These are phyloP conservation scores for Enteromius trimaculatus DNA, from an alignment of 2,797 vertebrate genomes.

Conservation along the genomic window DNA sequence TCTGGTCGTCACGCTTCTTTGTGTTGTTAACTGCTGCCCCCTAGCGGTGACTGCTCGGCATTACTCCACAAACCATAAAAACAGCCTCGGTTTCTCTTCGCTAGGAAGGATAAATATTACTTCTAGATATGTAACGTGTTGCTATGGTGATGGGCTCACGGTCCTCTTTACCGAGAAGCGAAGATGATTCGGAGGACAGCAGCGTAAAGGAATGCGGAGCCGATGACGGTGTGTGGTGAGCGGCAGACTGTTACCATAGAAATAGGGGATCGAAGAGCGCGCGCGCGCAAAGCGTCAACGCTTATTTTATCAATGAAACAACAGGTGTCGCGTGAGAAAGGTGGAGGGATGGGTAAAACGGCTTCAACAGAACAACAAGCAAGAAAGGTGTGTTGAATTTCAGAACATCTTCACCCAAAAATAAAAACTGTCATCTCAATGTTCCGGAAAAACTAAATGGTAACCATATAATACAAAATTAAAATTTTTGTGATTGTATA, in stretches of 20 bases:
- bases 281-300: not conserved
- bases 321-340: not conserved
- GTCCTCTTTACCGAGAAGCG: constrained; percentile 66
- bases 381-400: not conserved
- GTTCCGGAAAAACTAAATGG: not conserved
- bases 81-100: constrained; percentile 60
- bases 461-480: not conserved
- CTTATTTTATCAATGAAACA: constrained; percentile 39
- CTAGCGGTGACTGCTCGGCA: constrained; percentile 54
- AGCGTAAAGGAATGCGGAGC: constrained; percentile 19
- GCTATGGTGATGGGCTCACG: constrained; percentile 79
- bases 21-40: constrained; percentile 69
- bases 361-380: not conserved
- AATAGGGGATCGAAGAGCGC: not conserved
- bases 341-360: not conserved
- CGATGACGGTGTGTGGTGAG: not conserved
- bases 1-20: constrained; percentile 40
- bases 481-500: not conserved
- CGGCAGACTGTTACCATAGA: constrained; percentile 23
- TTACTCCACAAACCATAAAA: not conserved
- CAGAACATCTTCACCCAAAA: not conserved
- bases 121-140: constrained; percentile 82
- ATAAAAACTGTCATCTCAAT: not conserved
- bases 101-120: constrained; percentile 74
- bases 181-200: constrained; percentile 68